phyloP scores from a whole-genome alignment of 2,888 invertebrate genomes.

The Phymatocera aterrima region DNA sequence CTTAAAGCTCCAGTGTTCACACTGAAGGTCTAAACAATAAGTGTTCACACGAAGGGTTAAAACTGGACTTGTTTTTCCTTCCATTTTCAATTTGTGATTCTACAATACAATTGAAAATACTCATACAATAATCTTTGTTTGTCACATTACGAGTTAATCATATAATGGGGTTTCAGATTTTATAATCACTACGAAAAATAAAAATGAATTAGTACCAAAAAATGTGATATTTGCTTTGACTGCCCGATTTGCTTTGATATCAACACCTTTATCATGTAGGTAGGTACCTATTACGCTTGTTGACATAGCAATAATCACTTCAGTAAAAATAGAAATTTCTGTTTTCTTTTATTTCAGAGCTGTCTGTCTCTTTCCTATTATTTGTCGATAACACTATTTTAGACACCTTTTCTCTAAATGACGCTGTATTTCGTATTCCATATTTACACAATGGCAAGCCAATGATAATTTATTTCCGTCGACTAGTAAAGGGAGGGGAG shows the following conservation, averaged over 20 bases:
- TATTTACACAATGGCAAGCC: slow-evolving; percentile 31
- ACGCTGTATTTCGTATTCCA: slow-evolving; percentile 1
- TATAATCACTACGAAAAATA: neutral
- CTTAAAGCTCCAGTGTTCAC: too few species aligned
- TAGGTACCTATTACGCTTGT: slow-evolving; percentile 26
- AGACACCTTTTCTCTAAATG: neutral
- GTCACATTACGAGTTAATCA: neutral
- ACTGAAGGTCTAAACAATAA: too few species aligned
- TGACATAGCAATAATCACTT: slow-evolving; percentile 41
- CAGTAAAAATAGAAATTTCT: slow-evolving; percentile 37
- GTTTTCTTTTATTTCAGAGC: neutral
- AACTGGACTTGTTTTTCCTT: neutral
- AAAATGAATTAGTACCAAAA: neutral
- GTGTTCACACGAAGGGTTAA: too few species aligned
- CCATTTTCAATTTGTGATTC: neutral
- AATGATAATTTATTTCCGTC: slow-evolving; percentile 28
- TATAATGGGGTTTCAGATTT: neutral
- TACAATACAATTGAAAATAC: neutral
- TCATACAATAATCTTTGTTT: slow-evolving; percentile 6
- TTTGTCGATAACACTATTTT: slow-evolving; percentile 28
- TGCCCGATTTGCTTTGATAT: neutral
- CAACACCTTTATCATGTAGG: slow-evolving; percentile 22
- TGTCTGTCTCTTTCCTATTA: slow-evolving; percentile 27
- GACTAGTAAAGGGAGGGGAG: slow-evolving; percentile 6
- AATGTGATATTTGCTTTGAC: neutral